Conservation (phyloP, 2,888 invertebrate genomes). For the Neuroscelio doddi region DNA sequence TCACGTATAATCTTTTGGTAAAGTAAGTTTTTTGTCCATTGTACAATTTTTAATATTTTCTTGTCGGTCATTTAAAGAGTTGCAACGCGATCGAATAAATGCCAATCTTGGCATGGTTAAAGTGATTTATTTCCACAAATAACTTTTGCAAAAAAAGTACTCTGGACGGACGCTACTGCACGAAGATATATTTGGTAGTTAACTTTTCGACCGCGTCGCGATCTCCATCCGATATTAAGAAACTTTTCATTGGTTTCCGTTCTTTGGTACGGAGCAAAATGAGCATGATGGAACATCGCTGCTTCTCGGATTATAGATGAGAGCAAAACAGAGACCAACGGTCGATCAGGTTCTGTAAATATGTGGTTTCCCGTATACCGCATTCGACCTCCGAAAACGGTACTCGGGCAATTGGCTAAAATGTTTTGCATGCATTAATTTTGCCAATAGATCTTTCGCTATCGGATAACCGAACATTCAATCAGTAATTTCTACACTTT, state of each 20-base stretch:
- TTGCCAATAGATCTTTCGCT: background rate
- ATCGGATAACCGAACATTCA: background rate
- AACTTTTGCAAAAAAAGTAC: background rate
- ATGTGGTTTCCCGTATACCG: slow-evolving; percentile 21
- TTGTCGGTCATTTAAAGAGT: too few relatives aligned
- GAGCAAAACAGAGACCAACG: slow-evolving; percentile 58
- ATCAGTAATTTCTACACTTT: too few relatives aligned
- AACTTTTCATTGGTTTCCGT: slow-evolving; percentile 62
- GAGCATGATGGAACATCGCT: slow-evolving; percentile 51
- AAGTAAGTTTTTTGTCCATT: too few relatives aligned
- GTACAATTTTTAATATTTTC: too few relatives aligned
- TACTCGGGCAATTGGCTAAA: too few relatives aligned
- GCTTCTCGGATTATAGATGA: slow-evolving; percentile 57
- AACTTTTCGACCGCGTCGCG: slow-evolving; percentile 27
- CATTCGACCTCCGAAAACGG: slow-evolving; percentile 24
- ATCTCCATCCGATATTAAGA: slow-evolving; percentile 63
- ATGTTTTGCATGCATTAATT: slow-evolving; percentile 33
- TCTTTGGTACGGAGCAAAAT: slow-evolving; percentile 23
- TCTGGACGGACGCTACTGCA: background rate
- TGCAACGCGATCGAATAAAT: too few relatives aligned
- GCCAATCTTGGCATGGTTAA: background rate
- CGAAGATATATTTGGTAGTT: slow-evolving; percentile 17
- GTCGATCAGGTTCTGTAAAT: slow-evolving; percentile 38
- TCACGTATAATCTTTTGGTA: too few relatives aligned
- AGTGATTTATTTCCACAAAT: too few relatives aligned